A percentile compares a stretch with the other conserved stretches of the same genome.
Evolutionary conservation across 2,888 invertebrate species (phyloP).

Genomic region (Amiota minor): DNA sequence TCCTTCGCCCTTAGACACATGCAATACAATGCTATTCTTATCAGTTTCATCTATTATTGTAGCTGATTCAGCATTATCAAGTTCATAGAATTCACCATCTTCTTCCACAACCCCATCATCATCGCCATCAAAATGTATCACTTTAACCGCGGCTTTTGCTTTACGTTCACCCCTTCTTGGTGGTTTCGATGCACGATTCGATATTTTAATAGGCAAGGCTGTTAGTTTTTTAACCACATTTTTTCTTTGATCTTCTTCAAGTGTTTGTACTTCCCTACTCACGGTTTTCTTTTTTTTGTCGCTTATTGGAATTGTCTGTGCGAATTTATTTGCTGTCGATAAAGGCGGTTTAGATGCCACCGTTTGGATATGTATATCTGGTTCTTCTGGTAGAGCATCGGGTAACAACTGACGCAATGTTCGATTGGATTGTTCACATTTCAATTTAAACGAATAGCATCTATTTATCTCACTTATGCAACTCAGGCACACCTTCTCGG

Average conservation of each 20-base stretch:
- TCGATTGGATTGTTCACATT: constrained; percentile 70
- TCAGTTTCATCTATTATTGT: constrained; percentile 17
- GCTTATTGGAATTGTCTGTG: constrained; percentile 42
- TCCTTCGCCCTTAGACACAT: constrained; percentile 43
- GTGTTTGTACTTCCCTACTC: constrained; percentile 50
- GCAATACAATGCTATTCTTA: constrained; percentile 44
- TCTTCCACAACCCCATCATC: constrained; percentile 34
- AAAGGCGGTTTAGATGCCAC: not conserved
- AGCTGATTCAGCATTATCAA: constrained; percentile 37
- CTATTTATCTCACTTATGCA: constrained; percentile 73
- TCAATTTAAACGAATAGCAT: constrained; percentile 71
- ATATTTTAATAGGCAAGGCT: not conserved
- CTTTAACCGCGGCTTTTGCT: constrained; percentile 26
- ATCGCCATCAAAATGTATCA: constrained; percentile 12
- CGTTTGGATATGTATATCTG: constrained; percentile 20
- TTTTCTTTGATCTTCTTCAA: constrained; percentile 22
- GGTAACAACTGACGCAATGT: constrained; percentile 69
- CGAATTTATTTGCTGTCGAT: constrained; percentile 31
- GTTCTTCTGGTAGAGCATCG: constrained; percentile 56
- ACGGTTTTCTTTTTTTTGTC: constrained; percentile 24
- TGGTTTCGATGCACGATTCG: not conserved
- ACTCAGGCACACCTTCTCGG: constrained; percentile 69
- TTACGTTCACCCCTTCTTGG: not conserved
- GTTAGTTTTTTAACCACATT: not conserved
- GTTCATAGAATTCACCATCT: constrained; percentile 48